Conservation (phyloP, 2,888 invertebrate genomes). For the Melanchra persicariae region DNA sequence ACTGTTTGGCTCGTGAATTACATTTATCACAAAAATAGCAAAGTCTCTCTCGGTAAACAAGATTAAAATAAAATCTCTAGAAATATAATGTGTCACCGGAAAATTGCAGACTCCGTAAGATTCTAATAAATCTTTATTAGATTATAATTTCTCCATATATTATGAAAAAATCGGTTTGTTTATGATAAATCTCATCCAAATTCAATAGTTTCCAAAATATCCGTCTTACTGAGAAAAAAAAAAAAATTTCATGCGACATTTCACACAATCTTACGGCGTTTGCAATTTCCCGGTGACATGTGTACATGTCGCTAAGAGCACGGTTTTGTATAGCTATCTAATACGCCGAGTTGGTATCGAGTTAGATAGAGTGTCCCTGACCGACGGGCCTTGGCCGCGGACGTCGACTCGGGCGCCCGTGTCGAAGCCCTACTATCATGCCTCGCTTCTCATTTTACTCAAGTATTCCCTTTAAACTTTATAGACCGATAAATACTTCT, state of each 20-base stretch:
- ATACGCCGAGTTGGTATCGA: slow-evolving; percentile 67
- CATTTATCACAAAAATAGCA: neutral
- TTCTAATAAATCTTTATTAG: too few species aligned
- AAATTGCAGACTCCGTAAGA: too few species aligned
- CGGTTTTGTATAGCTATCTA: slow-evolving; percentile 48
- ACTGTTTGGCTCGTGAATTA: slow-evolving; percentile 1
- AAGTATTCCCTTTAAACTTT: neutral
- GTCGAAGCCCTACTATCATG: slow-evolving; percentile 61
- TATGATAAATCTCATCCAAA: too few species aligned
- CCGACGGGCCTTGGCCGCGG: slow-evolving; percentile 87
- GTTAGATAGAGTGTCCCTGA: slow-evolving; percentile 87
- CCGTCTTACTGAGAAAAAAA: too few species aligned
- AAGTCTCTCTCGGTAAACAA: slow-evolving; percentile 4
- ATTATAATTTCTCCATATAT: too few species aligned
- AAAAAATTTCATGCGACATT: too few species aligned
- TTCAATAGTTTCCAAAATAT: too few species aligned
- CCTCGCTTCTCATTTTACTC: slow-evolving; percentile 41
- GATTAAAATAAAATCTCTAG: slow-evolving; percentile 11
- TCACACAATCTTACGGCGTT: too few species aligned
- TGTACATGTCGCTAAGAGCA: slow-evolving; percentile 34
- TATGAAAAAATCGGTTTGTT: too few species aligned
- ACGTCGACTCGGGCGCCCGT: slow-evolving; percentile 79
- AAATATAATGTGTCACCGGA: too few species aligned
- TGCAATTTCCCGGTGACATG: too few species aligned
- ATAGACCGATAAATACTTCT: too few species aligned